Conservation (phyloP, 2,888 invertebrate genomes). For the Balanococcus diminutus region DNA sequence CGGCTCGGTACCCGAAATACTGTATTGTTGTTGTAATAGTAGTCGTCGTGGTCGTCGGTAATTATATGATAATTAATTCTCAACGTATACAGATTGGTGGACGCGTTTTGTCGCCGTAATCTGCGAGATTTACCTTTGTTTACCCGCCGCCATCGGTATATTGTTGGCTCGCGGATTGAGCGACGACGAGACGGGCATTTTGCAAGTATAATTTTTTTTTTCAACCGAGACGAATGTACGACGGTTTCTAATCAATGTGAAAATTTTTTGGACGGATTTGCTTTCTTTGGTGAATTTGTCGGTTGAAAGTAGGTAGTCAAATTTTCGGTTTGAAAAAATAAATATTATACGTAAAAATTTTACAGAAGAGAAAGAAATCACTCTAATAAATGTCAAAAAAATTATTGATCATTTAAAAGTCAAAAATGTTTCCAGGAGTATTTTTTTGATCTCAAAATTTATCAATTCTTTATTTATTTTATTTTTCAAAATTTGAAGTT, state of each 20-base stretch:
- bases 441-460: too few relatives aligned
- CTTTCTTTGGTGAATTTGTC: too few relatives aligned
- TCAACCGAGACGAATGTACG: neutral
- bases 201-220: neutral
- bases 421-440: too few relatives aligned
- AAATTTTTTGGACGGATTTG: neutral
- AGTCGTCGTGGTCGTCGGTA: neutral
- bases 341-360: too few relatives aligned
- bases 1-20: neutral
- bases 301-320: too few relatives aligned
- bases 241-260: neutral
- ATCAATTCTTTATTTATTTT: too few relatives aligned
- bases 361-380: too few relatives aligned
- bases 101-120: conserved; percentile 4
- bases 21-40: neutral
- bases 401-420: too few relatives aligned
- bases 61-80: conserved; percentile 20
- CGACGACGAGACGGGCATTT: neutral
- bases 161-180: neutral
- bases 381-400: too few relatives aligned
- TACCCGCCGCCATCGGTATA: neutral
- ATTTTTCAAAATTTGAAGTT: too few relatives aligned
- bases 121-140: conserved; percentile 4
- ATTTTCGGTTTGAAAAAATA: too few relatives aligned
- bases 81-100: neutral